Conservation (phyloP, 2,797 vertebrate genomes). For the Distichodus sexfasciatus region DNA sequence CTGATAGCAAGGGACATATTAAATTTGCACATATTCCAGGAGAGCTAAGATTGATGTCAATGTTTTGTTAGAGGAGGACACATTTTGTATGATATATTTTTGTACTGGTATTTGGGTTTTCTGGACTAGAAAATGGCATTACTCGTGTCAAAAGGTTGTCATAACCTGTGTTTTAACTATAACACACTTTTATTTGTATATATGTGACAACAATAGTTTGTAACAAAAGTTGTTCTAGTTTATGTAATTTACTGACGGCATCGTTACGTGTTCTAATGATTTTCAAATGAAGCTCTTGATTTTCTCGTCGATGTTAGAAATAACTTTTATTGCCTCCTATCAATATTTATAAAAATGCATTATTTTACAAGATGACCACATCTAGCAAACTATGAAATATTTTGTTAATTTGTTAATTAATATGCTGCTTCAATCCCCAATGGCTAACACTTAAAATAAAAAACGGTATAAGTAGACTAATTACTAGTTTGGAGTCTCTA, state of each 20-base stretch:
- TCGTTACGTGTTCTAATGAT: constrained; percentile 39
- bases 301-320: constrained; percentile 46
- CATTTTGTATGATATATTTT: constrained; percentile 77
- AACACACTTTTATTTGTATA: constrained; percentile 72
- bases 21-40: constrained; percentile 75
- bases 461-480: no score
- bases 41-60: constrained; percentile 73
- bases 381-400: constrained; percentile 21
- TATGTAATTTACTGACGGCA: constrained; percentile 48
- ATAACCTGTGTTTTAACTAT: constrained; percentile 70
- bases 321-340: constrained; percentile 59
- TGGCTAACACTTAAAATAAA: no score
- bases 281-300: constrained; percentile 54
- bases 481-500: no score
- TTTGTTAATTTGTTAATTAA: constrained; percentile 8
- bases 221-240: constrained; percentile 66
- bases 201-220: constrained; percentile 71
- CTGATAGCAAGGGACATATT: constrained; percentile 37
- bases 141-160: constrained; percentile 64
- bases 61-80: constrained; percentile 73
- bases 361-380: constrained; percentile 21
- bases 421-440: no score
- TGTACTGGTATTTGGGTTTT: constrained; percentile 71
- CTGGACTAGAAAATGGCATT: constrained; percentile 66
- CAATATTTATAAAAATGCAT: constrained; percentile 66